Evolutionary conservation across 2,888 invertebrate species (phyloP).

Genomic region (Acrocera orbiculus): DNA sequence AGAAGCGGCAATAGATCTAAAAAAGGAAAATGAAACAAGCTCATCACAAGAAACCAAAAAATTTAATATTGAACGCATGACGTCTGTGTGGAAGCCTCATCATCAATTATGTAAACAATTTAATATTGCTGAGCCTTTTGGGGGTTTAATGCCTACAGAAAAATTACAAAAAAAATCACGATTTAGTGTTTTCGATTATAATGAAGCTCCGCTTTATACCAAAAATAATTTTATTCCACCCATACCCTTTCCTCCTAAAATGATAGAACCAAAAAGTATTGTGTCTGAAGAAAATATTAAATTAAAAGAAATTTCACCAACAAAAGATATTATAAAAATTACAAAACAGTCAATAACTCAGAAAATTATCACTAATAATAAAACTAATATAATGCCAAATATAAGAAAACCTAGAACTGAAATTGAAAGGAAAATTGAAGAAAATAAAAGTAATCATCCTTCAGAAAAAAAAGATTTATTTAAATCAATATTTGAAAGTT

Average conservation of each 20-base stretch:
- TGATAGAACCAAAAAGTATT: slow-evolving; percentile 13
- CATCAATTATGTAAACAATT: slow-evolving; percentile 75
- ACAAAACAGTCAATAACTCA: neutral
- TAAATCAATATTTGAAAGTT: slow-evolving; percentile 73
- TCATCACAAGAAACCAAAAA: slow-evolving; percentile 23
- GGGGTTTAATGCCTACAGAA: slow-evolving; percentile 29
- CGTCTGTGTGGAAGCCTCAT: slow-evolving; percentile 64
- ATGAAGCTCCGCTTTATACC: slow-evolving; percentile 42
- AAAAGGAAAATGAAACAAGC: slow-evolving; percentile 23
- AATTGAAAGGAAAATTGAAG: slow-evolving; percentile 22
- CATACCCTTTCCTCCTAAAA: slow-evolving; percentile 24
- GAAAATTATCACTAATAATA: neutral
- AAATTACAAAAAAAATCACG: slow-evolving; percentile 44
- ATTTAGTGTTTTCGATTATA: slow-evolving; percentile 59
- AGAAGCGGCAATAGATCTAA: slow-evolving; percentile 33
- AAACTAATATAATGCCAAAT: neutral
- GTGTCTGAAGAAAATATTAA: slow-evolving; percentile 1
- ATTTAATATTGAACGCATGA: slow-evolving; percentile 55
- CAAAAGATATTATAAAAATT: neutral
- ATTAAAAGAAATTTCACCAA: neutral
- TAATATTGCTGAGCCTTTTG: slow-evolving; percentile 77
- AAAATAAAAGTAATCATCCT: slow-evolving; percentile 25
- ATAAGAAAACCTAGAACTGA: slow-evolving; percentile 17
- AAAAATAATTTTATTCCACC: slow-evolving; percentile 36
- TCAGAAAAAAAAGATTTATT: slow-evolving; percentile 61